Evolutionary conservation across 2,797 vertebrate genomes (phyloP), one percentile per base, ranked within the genome.

Genomic region (Clarias fuscus): DNA sequence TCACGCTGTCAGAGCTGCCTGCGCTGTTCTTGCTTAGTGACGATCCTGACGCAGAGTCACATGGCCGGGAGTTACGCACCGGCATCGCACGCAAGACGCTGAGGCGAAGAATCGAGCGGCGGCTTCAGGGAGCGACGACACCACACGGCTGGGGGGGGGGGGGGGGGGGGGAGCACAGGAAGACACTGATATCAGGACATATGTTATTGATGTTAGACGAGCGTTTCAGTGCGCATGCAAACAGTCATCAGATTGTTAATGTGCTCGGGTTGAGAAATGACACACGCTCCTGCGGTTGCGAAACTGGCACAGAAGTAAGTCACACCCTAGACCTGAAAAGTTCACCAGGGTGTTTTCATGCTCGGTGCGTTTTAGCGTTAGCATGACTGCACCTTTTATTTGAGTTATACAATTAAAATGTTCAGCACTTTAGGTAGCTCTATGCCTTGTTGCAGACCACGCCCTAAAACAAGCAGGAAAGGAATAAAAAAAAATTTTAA

Each of bases 1-100:
- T 94, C 91, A 97, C 95, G 87, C 96, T 97, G 95, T 98, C 96
- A 2, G 92, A 95, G 96, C 97, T 98, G 90, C 96, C 93, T 61
- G 94, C 85, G 85, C 93, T 96, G 91, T 95, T 93, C 91, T 95
- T 93, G 67, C 92, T 92, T 89, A 91, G 93, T 90, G 90, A 88
- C 0, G 96, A 87, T 89, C 96, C 94, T 85, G 94, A 93, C 91
- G 96, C 94, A 92, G 94, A 91, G 89, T 91, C 92, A 68, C 94
- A 95, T 89, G 94, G 93, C 94, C 95, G 95, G 89, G 93, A 94
- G 91, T 96, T 95, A 91, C 94, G 95, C 93, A 94, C 96, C 3
- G 95, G 95, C 97, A 98, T 97, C 37, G 92, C 96, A 96, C 90
- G 87, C 76, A 62, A 53, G 92, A 90, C 85, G 76, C 22, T 8